Evolutionary conservation across 2,797 vertebrate genomes (phyloP).

Genomic region (Kryptopterus vitreolus): DNA sequence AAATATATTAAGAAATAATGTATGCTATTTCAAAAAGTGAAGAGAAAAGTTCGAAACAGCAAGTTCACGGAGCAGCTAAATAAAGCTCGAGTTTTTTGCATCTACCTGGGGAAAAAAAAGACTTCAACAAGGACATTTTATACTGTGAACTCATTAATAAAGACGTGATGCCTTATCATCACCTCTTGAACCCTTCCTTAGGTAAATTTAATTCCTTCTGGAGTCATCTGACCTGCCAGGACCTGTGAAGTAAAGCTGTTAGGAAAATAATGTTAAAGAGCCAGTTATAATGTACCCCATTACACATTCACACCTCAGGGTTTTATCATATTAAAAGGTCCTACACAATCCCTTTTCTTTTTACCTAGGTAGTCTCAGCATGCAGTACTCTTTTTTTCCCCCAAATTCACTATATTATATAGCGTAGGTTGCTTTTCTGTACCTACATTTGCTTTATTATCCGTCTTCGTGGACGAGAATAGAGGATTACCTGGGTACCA

Average conservation of each 20-base stretch:
- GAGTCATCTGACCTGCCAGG: neutral
- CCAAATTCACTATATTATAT: neutral
- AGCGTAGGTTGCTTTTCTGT: constrained; percentile 17
- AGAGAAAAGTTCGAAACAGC: neutral
- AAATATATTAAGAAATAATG: too few relatives aligned
- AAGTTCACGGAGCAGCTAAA: neutral
- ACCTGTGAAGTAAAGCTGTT: constrained; percentile 14
- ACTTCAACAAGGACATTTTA: constrained; percentile 29
- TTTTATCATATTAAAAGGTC: constrained; percentile 14
- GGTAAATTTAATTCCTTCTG: constrained; percentile 2
- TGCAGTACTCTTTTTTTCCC: constrained; percentile 6
- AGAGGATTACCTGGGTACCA: constrained; percentile 31
- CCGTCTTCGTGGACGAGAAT: constrained; percentile 30
- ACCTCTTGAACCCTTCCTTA: constrained; percentile 1
- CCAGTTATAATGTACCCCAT: neutral
- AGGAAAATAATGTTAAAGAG: neutral
- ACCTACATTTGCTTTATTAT: constrained; percentile 31
- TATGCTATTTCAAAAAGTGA: neutral
- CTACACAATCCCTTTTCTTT: constrained; percentile 21
- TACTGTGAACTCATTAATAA: constrained; percentile 34
- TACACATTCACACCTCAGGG: neutral
- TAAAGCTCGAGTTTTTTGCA: neutral
- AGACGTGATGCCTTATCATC: constrained; percentile 17
- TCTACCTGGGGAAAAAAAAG: neutral
- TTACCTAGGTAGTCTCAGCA: constrained; percentile 1